phyloP scores from a whole-genome alignment of 2,797 vertebrate species.

The Oreortyx pictus region DNA sequence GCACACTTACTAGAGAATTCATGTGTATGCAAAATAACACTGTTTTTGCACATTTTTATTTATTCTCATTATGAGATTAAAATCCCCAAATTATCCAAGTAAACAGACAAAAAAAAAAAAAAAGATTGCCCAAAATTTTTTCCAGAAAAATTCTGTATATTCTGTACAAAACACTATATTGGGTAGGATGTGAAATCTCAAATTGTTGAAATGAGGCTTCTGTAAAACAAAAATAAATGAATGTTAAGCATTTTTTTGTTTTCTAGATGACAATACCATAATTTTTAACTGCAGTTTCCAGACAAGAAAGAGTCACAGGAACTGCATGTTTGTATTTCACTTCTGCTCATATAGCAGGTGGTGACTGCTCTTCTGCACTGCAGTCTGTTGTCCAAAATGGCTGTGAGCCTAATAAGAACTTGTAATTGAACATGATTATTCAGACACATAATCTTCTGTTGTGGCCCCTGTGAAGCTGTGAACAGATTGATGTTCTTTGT shows the following conservation, averaged over 20 bases:
- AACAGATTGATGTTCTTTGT: not conserved
- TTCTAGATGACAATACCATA: not conserved
- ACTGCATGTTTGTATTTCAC: not conserved
- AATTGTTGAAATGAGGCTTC: not conserved
- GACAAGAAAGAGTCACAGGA: not conserved
- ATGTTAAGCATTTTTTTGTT: not conserved
- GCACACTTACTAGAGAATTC: not conserved
- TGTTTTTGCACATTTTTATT: not conserved
- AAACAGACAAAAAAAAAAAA: not conserved
- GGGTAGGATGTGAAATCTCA: not conserved
- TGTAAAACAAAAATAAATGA: not conserved
- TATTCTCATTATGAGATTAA: not conserved
- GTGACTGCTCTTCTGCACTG: not conserved
- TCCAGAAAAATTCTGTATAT: not conserved
- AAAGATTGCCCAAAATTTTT: not conserved
- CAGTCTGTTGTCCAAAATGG: not conserved
- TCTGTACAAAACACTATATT: not conserved
- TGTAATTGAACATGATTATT: constrained; percentile 38
- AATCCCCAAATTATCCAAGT: not conserved
- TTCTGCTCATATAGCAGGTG: not conserved
- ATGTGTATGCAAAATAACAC: not conserved
- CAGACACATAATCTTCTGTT: not conserved
- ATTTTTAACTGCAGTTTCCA: not conserved
- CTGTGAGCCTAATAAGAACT: not conserved
- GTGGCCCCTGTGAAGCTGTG: not conserved